Evolutionary conservation across 2,113 vertebrate genomes (phyloP).

Genomic region (Anseranas semipalmata): DNA sequence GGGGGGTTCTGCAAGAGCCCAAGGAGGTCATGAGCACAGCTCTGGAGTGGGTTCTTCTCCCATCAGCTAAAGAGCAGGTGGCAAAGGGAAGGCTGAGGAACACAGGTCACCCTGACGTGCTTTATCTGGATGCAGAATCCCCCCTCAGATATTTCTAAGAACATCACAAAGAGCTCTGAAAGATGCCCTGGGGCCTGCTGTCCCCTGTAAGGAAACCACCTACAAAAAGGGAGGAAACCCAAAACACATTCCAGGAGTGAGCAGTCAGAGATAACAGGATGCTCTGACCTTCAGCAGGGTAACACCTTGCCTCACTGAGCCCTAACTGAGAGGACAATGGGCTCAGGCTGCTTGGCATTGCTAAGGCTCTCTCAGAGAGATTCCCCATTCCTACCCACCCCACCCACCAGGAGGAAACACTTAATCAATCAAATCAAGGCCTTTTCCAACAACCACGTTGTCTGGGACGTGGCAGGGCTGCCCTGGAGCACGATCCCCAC

Average conservation of each 20-base stretch:
- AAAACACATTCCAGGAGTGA: neutral
- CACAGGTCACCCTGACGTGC: accelerated
- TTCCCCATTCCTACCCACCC: neutral
- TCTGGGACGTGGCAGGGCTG: neutral
- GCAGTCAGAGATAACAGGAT: neutral
- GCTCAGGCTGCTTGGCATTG: neutral
- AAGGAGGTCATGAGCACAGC: neutral
- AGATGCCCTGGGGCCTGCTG: neutral
- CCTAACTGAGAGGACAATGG: neutral
- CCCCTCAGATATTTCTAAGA: neutral
- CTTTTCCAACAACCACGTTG: neutral
- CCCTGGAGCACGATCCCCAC: neutral
- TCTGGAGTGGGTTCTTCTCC: neutral
- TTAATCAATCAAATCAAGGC: neutral
- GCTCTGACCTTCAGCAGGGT: neutral
- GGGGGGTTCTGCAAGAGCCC: conserved; percentile 62
- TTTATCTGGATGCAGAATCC: neutral
- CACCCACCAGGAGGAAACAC: neutral
- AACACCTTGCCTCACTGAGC: neutral
- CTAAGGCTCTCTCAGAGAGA: neutral
- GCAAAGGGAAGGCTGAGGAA: neutral
- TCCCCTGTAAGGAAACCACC: neutral
- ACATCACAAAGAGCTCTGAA: neutral
- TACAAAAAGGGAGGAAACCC: neutral
- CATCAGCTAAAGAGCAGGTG: neutral